phyloP scores from a whole-genome alignment of 2,888 invertebrate species.

The Thyatira batis region DNA sequence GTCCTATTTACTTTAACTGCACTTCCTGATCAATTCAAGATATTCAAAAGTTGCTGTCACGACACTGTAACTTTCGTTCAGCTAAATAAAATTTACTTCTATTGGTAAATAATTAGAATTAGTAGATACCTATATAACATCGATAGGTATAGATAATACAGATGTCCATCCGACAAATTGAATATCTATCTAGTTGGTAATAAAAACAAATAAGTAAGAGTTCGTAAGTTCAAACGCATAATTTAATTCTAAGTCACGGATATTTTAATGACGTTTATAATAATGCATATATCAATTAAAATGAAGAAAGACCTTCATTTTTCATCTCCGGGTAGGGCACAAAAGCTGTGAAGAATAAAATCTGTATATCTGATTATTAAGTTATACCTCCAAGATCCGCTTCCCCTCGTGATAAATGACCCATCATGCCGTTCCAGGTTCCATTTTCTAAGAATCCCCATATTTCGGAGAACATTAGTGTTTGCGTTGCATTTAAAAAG shows the following conservation, averaged over 20 bases:
- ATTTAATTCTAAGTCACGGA: not conserved
- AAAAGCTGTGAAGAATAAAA: not conserved
- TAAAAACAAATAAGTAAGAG: not conserved
- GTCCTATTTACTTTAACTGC: no score
- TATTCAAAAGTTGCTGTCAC: no score
- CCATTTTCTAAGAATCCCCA: slow-evolving; percentile 64
- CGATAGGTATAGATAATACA: no score
- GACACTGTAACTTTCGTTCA: no score
- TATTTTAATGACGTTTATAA: not conserved
- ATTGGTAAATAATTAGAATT: no score
- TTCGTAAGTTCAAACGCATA: not conserved
- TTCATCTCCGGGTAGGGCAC: not conserved
- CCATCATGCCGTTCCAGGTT: slow-evolving; percentile 59
- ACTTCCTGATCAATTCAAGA: no score
- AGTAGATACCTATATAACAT: no score
- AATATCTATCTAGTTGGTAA: no score
- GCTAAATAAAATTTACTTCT: no score
- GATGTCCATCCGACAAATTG: no score
- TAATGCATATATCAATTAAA: not conserved
- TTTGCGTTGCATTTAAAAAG: slow-evolving; percentile 55
- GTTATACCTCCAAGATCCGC: slow-evolving; percentile 59
- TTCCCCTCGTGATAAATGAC: slow-evolving; percentile 43
- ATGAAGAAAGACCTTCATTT: not conserved
- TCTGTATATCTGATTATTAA: not conserved
- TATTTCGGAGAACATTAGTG: slow-evolving; percentile 39